Evolutionary conservation across 2,888 invertebrate species (phyloP).

Genomic region (Craniophora ligustri): DNA sequence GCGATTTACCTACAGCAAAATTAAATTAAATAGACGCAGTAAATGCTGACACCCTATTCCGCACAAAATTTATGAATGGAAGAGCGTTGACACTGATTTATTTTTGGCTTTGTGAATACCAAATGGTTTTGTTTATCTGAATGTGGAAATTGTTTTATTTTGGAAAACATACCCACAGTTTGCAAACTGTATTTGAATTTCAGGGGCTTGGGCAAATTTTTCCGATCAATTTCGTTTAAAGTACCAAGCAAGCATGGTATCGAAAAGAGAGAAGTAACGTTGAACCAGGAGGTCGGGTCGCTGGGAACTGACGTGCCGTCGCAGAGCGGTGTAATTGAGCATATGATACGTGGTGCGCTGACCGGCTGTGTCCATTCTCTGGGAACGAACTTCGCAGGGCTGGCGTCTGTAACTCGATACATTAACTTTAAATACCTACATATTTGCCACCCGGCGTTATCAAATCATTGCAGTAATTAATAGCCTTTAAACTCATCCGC

Average conservation of each 20-base stretch:
- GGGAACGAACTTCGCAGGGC: conserved; percentile 71
- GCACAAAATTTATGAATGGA: conserved; percentile 51
- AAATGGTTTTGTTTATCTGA: conserved; percentile 23
- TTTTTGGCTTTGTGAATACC: conserved; percentile 44
- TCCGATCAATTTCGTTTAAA: conserved; percentile 48
- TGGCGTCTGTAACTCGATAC: conserved; percentile 54
- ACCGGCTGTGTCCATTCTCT: conserved; percentile 75
- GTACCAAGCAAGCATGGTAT: conserved; percentile 43
- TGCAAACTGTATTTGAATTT: conserved; percentile 25
- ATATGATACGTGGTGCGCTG: conserved; percentile 76
- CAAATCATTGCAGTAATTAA: conserved; percentile 31
- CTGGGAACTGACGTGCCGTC: conserved; percentile 54
- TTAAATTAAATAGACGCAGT: conserved; percentile 46
- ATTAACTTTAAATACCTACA: conserved; percentile 36
- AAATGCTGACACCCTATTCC: conserved; percentile 49
- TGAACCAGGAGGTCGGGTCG: conserved; percentile 46
- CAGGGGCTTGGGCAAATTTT: conserved; percentile 47
- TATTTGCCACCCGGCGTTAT: conserved; percentile 30
- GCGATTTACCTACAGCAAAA: conserved; percentile 48
- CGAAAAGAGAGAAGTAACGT: conserved; percentile 51
- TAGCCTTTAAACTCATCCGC: conserved; percentile 19
- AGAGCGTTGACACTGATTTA: conserved; percentile 51
- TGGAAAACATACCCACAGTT: conserved; percentile 17
- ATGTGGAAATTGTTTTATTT: conserved; percentile 32
- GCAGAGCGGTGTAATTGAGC: conserved; percentile 79